phyloP scores from a whole-genome alignment of 2,113 vertebrate species.

The Phalacrocorax aristotelis region DNA sequence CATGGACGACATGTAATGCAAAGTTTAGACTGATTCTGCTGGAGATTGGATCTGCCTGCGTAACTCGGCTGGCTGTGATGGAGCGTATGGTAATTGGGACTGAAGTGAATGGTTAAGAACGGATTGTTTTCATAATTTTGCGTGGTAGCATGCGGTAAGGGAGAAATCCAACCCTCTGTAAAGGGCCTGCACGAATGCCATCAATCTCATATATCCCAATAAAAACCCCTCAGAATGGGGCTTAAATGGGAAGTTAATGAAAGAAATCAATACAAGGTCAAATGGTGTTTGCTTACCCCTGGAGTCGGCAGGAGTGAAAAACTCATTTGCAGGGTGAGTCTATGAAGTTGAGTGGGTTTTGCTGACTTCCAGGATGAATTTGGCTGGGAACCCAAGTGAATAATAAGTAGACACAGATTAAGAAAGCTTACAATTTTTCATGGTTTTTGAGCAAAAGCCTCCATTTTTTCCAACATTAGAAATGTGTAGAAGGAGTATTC shows the following conservation, averaged over 20 bases:
- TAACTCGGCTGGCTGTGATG: background rate
- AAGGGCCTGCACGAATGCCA: background rate
- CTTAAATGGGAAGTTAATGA: slow-evolving; percentile 24
- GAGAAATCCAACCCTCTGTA: background rate
- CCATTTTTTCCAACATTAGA: background rate
- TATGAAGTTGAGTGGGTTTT: slow-evolving; percentile 1
- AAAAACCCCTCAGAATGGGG: background rate
- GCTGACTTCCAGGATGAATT: slow-evolving; percentile 9
- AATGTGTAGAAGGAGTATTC: background rate
- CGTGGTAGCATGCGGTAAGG: background rate
- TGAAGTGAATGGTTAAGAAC: slow-evolving; percentile 14
- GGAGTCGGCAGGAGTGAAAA: background rate
- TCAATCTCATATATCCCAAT: background rate
- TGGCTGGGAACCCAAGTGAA: background rate
- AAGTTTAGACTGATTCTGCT: background rate
- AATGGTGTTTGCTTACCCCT: background rate
- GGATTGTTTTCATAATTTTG: slow-evolving; percentile 18
- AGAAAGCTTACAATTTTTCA: background rate
- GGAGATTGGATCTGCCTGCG: background rate
- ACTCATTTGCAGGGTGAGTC: background rate
- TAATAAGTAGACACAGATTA: background rate
- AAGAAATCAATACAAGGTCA: slow-evolving; percentile 39
- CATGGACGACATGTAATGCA: background rate
- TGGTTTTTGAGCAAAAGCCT: background rate
- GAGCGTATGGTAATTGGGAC: background rate